Percentiles rank a stretch among this genome's conserved stretches.
Evolutionary conservation across 2,888 invertebrate species (phyloP).

Genomic region (Spisula solida): DNA sequence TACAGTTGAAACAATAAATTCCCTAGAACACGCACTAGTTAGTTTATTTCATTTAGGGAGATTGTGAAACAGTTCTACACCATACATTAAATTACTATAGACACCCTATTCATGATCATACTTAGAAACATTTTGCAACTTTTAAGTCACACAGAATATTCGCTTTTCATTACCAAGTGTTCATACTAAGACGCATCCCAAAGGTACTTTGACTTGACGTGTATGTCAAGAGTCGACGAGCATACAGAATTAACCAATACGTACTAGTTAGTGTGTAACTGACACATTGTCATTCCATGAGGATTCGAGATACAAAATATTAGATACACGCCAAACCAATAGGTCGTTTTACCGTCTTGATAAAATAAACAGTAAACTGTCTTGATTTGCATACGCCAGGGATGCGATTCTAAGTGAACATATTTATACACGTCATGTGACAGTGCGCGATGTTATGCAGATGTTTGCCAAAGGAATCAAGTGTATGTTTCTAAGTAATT

Average conservation of each 20-base stretch:
- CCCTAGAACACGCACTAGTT: too few relatives aligned
- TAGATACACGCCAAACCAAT: not conserved
- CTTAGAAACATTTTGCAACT: not conserved
- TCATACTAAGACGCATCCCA: not conserved
- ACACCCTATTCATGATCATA: too few relatives aligned
- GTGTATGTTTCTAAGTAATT: too few relatives aligned
- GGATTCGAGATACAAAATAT: not conserved
- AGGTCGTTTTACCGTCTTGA: not conserved
- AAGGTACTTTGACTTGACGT: not conserved
- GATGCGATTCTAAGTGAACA: not conserved
- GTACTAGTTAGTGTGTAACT: not conserved
- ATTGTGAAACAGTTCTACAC: too few relatives aligned
- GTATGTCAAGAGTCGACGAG: not conserved
- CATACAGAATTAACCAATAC: constrained; percentile 12
- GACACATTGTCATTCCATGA: not conserved
- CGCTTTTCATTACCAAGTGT: not conserved
- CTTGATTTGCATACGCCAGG: not conserved
- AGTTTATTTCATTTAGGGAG: too few relatives aligned
- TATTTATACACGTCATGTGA: too few relatives aligned
- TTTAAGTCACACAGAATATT: not conserved
- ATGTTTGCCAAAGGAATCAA: too few relatives aligned
- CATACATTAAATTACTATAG: too few relatives aligned
- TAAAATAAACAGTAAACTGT: too few relatives aligned
- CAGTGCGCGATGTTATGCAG: too few relatives aligned
- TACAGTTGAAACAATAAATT: too few relatives aligned